Conservation (phyloP, 2,797 vertebrate species). For the Notolabrus celidotus region DNA sequence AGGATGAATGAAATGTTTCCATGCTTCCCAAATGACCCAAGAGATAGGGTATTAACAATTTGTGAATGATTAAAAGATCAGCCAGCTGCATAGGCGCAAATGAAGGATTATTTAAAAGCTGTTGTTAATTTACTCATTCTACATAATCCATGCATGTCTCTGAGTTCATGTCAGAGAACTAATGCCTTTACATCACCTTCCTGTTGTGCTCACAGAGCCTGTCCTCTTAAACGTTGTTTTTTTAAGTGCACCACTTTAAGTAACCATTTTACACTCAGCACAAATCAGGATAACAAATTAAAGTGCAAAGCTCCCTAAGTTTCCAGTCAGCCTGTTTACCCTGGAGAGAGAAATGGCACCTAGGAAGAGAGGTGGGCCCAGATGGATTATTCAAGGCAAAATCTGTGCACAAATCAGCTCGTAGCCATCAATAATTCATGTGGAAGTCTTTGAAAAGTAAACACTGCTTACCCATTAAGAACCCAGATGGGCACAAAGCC, state of each 20-base stretch:
- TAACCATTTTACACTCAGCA: conserved; percentile 44
- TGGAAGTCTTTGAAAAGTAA: conserved; percentile 79
- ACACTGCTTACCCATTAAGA: conserved; percentile 79
- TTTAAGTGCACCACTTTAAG: conserved; percentile 34
- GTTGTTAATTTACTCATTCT: neutral
- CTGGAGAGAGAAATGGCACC: conserved; percentile 55
- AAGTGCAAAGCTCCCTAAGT: conserved; percentile 37
- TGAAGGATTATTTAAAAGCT: conserved; percentile 24
- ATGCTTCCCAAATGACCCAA: neutral
- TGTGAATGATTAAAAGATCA: conserved; percentile 20
- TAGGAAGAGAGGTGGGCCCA: conserved; percentile 48
- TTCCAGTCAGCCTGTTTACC: conserved; percentile 67
- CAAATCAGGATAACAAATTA: conserved; percentile 64
- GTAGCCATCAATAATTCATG: conserved; percentile 83
- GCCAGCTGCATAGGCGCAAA: neutral
- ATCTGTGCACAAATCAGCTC: conserved; percentile 73
- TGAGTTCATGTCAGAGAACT: neutral
- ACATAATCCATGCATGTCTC: conserved; percentile 10
- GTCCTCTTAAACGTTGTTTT: conserved; percentile 11
- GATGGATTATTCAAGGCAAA: conserved; percentile 73
- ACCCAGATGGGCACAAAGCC: conserved; percentile 61
- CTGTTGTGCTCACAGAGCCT: conserved; percentile 7
- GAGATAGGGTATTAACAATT: conserved; percentile 2
- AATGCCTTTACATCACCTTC: conserved; percentile 14
- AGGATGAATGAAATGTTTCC: conserved; percentile 6